Conservation (phyloP, 2,797 vertebrate species). For the Clamator glandarius region DNA sequence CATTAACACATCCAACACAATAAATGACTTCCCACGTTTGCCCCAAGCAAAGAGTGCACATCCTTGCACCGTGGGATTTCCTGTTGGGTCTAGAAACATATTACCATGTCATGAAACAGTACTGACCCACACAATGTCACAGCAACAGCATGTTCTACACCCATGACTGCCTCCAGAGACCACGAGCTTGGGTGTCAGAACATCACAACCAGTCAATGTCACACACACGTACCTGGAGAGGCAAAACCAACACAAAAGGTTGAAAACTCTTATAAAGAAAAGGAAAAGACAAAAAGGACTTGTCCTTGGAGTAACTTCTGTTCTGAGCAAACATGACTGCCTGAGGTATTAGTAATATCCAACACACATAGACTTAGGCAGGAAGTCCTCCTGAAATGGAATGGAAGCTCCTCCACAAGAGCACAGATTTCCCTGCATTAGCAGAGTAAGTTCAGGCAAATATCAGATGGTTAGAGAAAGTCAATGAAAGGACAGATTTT, state of each 20-base stretch:
- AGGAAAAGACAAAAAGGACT: rapidly evolving
- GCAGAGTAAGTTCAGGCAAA: background rate
- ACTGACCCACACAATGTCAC: background rate
- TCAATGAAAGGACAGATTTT: background rate
- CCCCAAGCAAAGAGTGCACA: rapidly evolving
- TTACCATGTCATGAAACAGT: background rate
- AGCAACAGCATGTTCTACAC: background rate
- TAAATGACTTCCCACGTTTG: background rate
- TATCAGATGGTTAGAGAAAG: background rate
- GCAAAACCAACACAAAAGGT: background rate
- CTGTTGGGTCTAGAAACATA: background rate
- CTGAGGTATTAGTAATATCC: background rate
- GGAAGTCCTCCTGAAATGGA: background rate
- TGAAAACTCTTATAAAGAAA: background rate
- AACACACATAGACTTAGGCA: background rate
- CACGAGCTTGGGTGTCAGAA: background rate
- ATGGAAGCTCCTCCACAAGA: background rate
- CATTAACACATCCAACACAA: rapidly evolving
- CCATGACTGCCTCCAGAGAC: background rate
- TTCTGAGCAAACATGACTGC: background rate
- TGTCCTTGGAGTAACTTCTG: background rate
- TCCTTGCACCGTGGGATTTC: rapidly evolving
- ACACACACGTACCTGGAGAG: background rate
- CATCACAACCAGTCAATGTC: background rate
- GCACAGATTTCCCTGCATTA: background rate